Conservation (phyloP, 2,888 invertebrate species). For the Brachypterus glaber region DNA sequence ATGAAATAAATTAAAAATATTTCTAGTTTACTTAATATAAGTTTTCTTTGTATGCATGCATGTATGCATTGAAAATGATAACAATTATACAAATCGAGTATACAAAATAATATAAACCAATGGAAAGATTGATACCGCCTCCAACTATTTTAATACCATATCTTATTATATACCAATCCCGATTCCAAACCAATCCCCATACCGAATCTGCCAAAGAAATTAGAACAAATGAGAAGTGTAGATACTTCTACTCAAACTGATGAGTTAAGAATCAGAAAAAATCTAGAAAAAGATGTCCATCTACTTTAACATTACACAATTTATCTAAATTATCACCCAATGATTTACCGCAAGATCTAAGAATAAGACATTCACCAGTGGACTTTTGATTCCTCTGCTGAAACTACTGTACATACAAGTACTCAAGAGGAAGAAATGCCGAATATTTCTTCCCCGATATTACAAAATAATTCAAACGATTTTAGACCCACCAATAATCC, state of each 20-base stretch:
- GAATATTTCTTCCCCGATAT: background rate
- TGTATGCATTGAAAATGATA: no score
- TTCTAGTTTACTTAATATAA: no score
- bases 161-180: conserved; percentile 73
- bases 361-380: conserved; percentile 29
- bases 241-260: conserved; percentile 26
- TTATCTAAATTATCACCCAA: conserved; percentile 27
- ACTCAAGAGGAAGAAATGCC: background rate
- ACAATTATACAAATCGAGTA: no score
- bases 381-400: conserved; percentile 12
- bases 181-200: conserved; percentile 69
- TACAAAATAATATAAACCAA: no score
- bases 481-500: no score
- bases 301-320: conserved; percentile 38
- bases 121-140: conserved; percentile 50
- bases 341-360: conserved; percentile 36
- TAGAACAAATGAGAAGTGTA: conserved; percentile 25
- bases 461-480: conserved; percentile 5
- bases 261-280: conserved; percentile 38
- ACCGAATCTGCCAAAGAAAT: conserved; percentile 33
- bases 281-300: conserved; percentile 38
- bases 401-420: background rate
- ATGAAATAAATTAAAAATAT: no score
- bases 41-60: no score
- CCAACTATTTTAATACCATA: conserved; percentile 79